Evolutionary conservation across 1,140 invertebrate species (phyloP), one percentile per base, ranked within the genome.

Genomic region (Euwallacea fornicatus): DNA sequence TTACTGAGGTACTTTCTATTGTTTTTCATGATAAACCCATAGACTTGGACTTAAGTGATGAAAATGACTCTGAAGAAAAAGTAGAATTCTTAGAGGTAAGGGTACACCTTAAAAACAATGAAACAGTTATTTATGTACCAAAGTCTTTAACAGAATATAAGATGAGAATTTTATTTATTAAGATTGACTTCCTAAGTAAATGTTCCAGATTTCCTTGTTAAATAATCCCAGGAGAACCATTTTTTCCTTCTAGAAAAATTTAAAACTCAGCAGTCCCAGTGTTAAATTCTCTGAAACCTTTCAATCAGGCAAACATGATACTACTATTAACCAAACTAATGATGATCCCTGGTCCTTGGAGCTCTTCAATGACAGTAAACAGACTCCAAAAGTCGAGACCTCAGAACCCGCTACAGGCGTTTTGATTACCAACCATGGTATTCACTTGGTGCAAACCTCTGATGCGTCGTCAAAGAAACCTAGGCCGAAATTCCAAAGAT

Each of bases 1-100:
- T 84, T 41, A 74, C 78, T 16, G 81, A 83, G 64, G 76, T 81
- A 6, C 53, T 81, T 7, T 74, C 73, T 7, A 74, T 76, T 33
- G 79, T 79, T 15, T 76, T 84, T 42, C 78, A 78, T 58, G 72
- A 76, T 53, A 74, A 77, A 74, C 69, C 73, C 6, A 66, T 66
- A 54, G 73, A 76, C 15, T 15, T 72, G 13, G 73, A 72, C 46
- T 60, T 68, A 55, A 74, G 66, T 59, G 76, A 75, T 59, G 67
- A 74, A 46, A 66, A 55, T 44, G 65, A 65, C 9, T 44, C 65
- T 21, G 46, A 61, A 70, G 56, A 61, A 73, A 58, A 69, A 72
- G 41, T 43, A 7, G 42, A 74, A 69, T 58, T 4, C 21, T 33
- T 4, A 33, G 21, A 33, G 21, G 21, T 33, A 33, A 33, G 21